Percentiles rank a stretch among this genome's conserved stretches.
Evolutionary conservation across 2,113 vertebrate genomes (phyloP).

Genomic region (Cavia porcellus): DNA sequence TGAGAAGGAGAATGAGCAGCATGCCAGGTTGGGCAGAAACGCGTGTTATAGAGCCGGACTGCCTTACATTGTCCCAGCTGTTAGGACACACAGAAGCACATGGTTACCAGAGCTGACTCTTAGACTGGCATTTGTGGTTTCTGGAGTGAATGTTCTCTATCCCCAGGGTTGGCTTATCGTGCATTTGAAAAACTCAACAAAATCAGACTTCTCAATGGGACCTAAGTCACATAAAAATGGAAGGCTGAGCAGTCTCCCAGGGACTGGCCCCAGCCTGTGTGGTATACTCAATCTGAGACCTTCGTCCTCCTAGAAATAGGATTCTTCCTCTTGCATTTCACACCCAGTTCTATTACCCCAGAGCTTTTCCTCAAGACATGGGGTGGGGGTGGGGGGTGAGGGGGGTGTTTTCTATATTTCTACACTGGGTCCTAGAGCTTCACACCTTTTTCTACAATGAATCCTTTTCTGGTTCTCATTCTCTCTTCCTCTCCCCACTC

Average conservation of each 20-base stretch:
- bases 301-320: background rate
- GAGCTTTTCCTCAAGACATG: background rate
- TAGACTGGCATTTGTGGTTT: background rate
- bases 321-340: background rate
- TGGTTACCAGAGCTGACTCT: background rate
- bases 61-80: accelerated
- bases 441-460: background rate
- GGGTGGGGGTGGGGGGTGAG: too few species aligned
- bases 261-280: background rate
- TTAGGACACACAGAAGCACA: background rate
- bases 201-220: background rate
- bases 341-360: background rate
- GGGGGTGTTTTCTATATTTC: background rate
- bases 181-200: background rate
- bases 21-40: background rate
- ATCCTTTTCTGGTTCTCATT: background rate
- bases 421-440: background rate
- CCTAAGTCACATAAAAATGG: background rate
- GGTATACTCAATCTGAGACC: background rate
- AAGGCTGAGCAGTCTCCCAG: background rate
- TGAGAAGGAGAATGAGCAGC: background rate
- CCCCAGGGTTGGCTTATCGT: background rate
- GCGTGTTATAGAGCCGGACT: background rate
- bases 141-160: background rate
- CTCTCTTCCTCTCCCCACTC: background rate